Conservation (phyloP, 2,113 vertebrate genomes). For the Cheirogaleus medius region DNA sequence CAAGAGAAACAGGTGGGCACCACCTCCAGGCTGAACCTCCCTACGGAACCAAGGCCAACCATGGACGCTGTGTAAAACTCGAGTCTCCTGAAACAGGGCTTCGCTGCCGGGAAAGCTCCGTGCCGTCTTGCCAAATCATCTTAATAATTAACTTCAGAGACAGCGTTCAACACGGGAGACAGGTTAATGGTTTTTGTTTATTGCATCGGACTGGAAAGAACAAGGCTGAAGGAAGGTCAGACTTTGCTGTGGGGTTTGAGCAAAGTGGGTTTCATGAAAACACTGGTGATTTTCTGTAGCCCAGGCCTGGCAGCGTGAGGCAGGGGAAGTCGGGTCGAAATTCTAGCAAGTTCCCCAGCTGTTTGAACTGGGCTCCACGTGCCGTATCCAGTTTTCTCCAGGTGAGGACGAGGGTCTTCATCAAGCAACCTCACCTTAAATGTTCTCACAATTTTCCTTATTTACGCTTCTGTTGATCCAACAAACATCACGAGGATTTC, state of each 20-base stretch:
- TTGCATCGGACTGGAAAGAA: neutral
- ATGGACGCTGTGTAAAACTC: neutral
- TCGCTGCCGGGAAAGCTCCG: neutral
- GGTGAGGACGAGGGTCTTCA: neutral
- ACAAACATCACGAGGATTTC: neutral
- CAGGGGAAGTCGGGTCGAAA: neutral
- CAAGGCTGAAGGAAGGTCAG: neutral
- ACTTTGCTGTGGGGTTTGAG: neutral
- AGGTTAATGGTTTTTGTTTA: too few species aligned
- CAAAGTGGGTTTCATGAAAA: neutral
- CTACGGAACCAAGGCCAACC: neutral
- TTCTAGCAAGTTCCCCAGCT: neutral
- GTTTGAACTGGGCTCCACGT: neutral
- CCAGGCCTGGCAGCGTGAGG: neutral
- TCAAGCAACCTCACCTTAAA: neutral
- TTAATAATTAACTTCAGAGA: neutral
- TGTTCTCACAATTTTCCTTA: neutral
- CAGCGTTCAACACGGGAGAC: neutral
- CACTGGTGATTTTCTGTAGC: neutral
- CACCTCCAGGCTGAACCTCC: neutral
- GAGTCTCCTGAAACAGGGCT: neutral
- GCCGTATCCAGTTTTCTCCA: neutral
- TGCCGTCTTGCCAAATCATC: neutral
- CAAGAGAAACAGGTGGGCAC: neutral
- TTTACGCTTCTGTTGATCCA: neutral